These are phyloP conservation scores for Corythornis leucogaster DNA, from an alignment of 2,797 vertebrate species.

Conservation along the genomic window DNA sequence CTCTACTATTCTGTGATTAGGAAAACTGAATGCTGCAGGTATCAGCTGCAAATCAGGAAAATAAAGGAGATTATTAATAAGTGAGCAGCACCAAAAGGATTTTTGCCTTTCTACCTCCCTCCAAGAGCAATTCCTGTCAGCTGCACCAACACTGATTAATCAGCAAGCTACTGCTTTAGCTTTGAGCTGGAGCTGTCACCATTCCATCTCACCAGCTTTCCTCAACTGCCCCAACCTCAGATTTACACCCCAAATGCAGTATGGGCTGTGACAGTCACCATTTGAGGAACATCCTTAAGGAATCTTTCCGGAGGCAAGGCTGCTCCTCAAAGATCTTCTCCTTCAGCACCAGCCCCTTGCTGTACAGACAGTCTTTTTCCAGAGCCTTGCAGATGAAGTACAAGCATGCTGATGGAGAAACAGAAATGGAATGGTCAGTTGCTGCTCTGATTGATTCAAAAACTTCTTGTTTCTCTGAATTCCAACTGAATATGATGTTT, in stretches of 20 bases:
- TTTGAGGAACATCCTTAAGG: constrained; percentile 93
- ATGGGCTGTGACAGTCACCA: constrained; percentile 77
- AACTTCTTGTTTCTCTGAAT: not conserved
- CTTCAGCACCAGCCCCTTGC: constrained; percentile 94
- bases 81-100: not conserved
- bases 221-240: not conserved
- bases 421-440: not conserved
- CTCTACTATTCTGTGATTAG: not conserved
- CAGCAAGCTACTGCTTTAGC: not conserved
- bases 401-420: constrained; percentile 85
- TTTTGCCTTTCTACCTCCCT: not conserved
- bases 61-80: not conserved
- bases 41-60: not conserved
- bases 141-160: not conserved
- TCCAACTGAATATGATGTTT: not conserved
- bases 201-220: not conserved
- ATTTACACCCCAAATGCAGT: not conserved
- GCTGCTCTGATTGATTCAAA: not conserved
- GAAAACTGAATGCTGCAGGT: not conserved
- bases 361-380: constrained; percentile 92
- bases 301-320: constrained; percentile 92
- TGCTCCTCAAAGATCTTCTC: constrained; percentile 97
- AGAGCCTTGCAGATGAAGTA: constrained; percentile 96
- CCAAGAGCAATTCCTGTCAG: not conserved
- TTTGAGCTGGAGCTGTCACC: not conserved